These are phyloP conservation scores for Hydrocynus forskahlii DNA, from an alignment of 2,797 vertebrate genomes.

Conservation along the genomic window DNA sequence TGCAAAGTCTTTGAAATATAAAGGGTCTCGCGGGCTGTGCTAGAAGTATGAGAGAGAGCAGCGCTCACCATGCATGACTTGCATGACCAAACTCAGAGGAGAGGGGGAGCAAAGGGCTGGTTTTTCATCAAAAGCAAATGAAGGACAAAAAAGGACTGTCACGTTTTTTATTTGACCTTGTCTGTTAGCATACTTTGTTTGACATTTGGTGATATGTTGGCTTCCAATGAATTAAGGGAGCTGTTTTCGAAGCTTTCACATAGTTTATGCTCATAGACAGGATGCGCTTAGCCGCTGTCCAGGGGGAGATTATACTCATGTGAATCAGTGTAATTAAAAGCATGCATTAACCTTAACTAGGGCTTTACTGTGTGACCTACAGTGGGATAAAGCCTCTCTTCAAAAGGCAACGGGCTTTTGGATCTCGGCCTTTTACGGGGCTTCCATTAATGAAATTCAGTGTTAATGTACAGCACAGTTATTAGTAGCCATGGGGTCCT, in stretches of 20 bases:
- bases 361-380: constrained; percentile 42
- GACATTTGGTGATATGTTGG: constrained; percentile 23
- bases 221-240: constrained; percentile 1
- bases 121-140: not conserved
- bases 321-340: constrained; percentile 52
- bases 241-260: not conserved
- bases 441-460: constrained; percentile 34
- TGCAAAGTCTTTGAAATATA: constrained; percentile 42
- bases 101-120: not conserved
- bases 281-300: constrained; percentile 3
- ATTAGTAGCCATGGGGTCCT: no score
- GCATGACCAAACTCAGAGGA: not conserved
- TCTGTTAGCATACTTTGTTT: constrained; percentile 7
- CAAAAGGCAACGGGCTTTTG: constrained; percentile 1
- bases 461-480: constrained; percentile 22
- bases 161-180: constrained; percentile 26
- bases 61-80: not conserved
- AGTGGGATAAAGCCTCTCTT: constrained; percentile 25
- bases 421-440: not conserved
- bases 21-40: not conserved
- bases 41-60: not conserved
- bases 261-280: not conserved
- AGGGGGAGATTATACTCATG: constrained; percentile 25
- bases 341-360: constrained; percentile 49
- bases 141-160: not conserved